phyloP scores from a whole-genome alignment of 2,888 invertebrate species.

The Rotaria sp. region DNA sequence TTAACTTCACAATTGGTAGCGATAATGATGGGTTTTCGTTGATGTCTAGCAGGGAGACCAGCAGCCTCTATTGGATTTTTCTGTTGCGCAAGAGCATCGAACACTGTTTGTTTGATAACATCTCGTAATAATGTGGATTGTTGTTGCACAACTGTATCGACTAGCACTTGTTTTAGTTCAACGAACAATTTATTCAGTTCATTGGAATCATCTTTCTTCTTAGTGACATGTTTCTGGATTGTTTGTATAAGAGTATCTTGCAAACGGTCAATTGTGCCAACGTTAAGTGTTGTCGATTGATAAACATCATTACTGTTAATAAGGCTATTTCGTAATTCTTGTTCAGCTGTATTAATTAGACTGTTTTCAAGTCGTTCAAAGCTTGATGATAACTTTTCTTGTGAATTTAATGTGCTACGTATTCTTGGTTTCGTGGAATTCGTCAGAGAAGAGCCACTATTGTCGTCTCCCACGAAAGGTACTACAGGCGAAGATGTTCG shows the following conservation, averaged over 20 bases:
- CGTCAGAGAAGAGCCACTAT: background rate
- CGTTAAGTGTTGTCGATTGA: no score
- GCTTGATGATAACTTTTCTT: background rate
- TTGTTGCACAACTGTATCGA: background rate
- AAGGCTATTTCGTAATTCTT: background rate
- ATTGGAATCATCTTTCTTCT: background rate
- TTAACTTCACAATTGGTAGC: background rate
- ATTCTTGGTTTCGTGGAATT: background rate
- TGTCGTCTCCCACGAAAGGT: background rate
- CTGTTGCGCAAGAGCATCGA: background rate
- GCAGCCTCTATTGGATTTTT: background rate
- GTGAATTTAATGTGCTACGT: background rate
- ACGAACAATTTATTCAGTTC: background rate
- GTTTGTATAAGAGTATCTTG: background rate
- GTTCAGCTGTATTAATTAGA: background rate
- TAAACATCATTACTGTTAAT: background rate
- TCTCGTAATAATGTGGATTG: background rate
- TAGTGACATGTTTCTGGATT: background rate
- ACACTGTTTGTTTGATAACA: background rate
- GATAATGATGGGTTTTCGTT: background rate
- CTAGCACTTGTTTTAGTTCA: background rate
- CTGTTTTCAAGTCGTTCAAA: background rate
- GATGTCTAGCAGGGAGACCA: background rate
- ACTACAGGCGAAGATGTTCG: background rate
- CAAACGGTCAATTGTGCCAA: background rate